Evolutionary conservation across 2,113 vertebrate genomes (phyloP).

Genomic region (Lanius ludovicianus): DNA sequence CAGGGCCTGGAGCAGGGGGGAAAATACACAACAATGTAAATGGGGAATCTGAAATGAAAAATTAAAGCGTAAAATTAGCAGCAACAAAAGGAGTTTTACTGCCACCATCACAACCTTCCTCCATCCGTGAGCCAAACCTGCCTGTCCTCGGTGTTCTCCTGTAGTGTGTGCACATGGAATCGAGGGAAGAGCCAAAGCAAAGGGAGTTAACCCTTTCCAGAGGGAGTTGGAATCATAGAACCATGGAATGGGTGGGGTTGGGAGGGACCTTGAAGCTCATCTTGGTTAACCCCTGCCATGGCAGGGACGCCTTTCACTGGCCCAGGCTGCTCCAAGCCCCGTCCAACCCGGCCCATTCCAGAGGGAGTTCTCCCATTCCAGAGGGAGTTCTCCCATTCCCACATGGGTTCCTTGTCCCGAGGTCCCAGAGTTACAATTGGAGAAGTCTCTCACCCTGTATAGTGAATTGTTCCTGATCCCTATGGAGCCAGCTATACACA

Average conservation of each 20-base stretch:
- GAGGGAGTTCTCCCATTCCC: background rate
- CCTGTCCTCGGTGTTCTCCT: conserved; percentile 20
- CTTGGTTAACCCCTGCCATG: background rate
- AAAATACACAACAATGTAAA: background rate
- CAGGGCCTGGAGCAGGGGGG: background rate
- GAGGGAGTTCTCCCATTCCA: background rate
- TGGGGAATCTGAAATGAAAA: background rate
- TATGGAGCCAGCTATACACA: conserved; percentile 77
- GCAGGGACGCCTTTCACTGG: background rate
- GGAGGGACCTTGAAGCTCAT: background rate
- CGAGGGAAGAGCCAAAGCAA: background rate
- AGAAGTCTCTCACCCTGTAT: conserved; percentile 37
- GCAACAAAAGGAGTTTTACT: conserved; percentile 26
- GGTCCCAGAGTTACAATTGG: background rate
- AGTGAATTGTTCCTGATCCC: conserved; percentile 70
- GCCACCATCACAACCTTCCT: conserved; percentile 28
- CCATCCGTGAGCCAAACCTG: conserved; percentile 3
- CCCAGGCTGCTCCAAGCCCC: background rate
- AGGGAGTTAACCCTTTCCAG: background rate
- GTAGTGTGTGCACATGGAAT: conserved; percentile 1
- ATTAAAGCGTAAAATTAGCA: background rate
- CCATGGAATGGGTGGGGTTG: background rate
- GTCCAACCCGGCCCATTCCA: background rate
- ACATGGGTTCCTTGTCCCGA: background rate
- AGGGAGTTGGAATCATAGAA: background rate